Evolutionary conservation across 2,888 invertebrate species (phyloP).

Genomic region (Stomorhina lunata): DNA sequence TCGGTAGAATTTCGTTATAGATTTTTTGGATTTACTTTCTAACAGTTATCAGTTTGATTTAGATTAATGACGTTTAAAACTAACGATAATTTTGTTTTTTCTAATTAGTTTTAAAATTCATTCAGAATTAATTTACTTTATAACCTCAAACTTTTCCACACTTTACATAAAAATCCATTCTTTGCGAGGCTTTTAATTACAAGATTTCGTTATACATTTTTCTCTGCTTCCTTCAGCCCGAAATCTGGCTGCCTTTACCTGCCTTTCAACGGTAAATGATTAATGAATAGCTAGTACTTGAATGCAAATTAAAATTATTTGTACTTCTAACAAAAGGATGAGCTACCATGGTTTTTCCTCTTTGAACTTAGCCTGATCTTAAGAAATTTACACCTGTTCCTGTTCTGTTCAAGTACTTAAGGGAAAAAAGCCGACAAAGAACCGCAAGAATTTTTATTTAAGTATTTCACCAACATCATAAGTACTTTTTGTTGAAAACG

Average conservation of each 20-base stretch:
- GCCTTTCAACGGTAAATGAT: conserved; percentile 15
- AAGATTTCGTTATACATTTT: conserved; percentile 2
- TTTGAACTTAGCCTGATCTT: conserved; percentile 20
- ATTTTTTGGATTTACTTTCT: neutral
- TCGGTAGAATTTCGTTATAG: no score
- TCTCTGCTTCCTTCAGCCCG: neutral
- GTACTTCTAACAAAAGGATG: neutral
- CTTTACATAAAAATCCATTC: neutral
- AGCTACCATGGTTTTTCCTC: neutral
- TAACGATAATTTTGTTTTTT: neutral
- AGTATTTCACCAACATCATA: neutral
- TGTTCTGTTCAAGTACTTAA: neutral
- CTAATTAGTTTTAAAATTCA: neutral
- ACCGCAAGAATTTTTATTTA: neutral
- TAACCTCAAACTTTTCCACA: neutral
- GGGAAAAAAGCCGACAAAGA: neutral
- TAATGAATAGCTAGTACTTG: neutral
- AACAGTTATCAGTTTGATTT: neutral
- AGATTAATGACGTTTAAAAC: neutral
- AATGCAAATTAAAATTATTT: no score
- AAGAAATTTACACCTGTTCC: conserved; percentile 23
- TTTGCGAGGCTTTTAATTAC: neutral
- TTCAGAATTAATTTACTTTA: conserved; percentile 16
- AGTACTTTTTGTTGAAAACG: neutral
- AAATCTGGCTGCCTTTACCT: conserved; percentile 3